Percentiles rank a stretch among this genome's conserved stretches.
Conservation (phyloP, 2,113 vertebrate species). For the Pogonocichla stellata region DNA sequence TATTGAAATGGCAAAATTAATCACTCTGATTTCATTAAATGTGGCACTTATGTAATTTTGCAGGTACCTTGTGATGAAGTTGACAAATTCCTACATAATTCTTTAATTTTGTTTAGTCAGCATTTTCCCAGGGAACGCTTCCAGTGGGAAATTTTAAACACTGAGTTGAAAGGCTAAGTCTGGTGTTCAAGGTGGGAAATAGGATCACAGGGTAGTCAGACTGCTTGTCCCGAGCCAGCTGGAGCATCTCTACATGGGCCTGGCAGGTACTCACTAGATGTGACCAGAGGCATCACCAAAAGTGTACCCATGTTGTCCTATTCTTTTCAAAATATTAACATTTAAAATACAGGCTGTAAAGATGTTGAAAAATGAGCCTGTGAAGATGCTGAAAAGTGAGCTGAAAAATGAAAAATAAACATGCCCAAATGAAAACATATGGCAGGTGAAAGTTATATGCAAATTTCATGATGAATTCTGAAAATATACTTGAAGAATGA, state of each 20-base stretch:
- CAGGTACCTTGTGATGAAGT: background rate
- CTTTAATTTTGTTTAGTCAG: background rate
- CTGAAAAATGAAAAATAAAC: slow-evolving; percentile 10
- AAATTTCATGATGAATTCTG: background rate
- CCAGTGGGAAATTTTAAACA: background rate
- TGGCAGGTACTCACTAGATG: background rate
- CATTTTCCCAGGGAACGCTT: background rate
- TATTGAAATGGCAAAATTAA: background rate
- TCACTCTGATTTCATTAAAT: background rate
- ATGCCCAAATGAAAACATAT: background rate
- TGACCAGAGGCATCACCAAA: background rate
- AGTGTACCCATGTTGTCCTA: fast-evolving
- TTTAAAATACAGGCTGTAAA: background rate
- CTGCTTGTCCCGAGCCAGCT: background rate
- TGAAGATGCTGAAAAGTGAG: background rate
- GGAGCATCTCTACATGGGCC: background rate
- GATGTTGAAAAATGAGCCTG: background rate
- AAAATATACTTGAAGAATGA: slow-evolving; percentile 3
- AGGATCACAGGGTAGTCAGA: background rate
- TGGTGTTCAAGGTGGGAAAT: background rate
- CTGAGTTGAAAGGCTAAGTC: background rate
- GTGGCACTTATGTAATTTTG: background rate
- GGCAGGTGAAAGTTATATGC: background rate
- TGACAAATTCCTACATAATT: background rate
- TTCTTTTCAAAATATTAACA: background rate